phyloP scores from a whole-genome alignment of 2,888 invertebrate species.

The Idaea straminata region DNA sequence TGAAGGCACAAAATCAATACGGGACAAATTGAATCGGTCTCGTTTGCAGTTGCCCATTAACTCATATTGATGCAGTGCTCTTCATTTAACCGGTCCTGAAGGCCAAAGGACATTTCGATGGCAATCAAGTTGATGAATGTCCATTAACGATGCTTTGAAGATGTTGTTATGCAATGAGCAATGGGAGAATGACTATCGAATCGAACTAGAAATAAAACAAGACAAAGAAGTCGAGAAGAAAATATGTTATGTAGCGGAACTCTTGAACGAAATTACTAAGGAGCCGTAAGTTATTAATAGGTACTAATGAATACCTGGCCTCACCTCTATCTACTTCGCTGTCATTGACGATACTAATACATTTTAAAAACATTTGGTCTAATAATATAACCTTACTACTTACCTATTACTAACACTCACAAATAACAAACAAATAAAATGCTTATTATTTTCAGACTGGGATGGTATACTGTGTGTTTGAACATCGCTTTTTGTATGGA shows the following conservation, averaged over 20 bases:
- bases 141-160: not conserved
- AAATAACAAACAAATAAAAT: not conserved
- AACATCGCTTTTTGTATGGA: not conserved
- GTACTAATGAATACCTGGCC: not conserved
- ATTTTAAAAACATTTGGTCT: not conserved
- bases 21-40: slow-evolving; percentile 41
- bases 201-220: not conserved
- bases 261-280: not conserved
- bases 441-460: not conserved
- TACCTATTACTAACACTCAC: not conserved
- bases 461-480: not conserved
- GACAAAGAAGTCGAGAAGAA: not conserved
- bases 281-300: not conserved
- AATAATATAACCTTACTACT: not conserved
- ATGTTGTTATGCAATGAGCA: not conserved
- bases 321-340: not conserved
- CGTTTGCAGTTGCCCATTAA: slow-evolving; percentile 29
- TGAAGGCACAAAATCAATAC: slow-evolving; percentile 45
- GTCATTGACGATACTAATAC: not conserved
- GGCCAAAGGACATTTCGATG: slow-evolving; percentile 1
- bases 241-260: not conserved
- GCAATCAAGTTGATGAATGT: slow-evolving; percentile 2
- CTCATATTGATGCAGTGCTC: not conserved
- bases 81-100: not conserved
- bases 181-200: not conserved